These are phyloP conservation scores for Saccostrea cuccullata DNA, from an alignment of 1,140 invertebrate genomes.

Conservation along the genomic window DNA sequence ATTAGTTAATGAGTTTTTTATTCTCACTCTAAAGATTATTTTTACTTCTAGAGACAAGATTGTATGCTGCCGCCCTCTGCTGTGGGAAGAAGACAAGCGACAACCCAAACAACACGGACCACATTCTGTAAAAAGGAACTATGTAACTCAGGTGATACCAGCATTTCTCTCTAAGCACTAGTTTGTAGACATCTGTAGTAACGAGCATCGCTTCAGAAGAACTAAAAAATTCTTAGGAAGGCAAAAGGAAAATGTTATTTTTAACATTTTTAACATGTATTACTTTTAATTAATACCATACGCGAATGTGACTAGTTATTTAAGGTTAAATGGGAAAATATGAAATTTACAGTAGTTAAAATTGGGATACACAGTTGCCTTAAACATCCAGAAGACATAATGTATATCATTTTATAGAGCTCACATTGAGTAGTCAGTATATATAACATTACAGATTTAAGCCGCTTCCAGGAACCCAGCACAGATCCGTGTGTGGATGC, in stretches of 20 bases:
- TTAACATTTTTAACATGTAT: too few species aligned
- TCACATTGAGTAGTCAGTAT: background rate
- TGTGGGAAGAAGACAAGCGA: background rate
- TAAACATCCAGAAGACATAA: background rate
- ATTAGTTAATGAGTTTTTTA: background rate
- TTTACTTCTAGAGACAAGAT: background rate
- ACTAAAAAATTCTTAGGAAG: too few species aligned
- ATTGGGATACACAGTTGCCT: too few species aligned
- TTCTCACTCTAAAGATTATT: background rate
- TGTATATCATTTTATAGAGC: background rate
- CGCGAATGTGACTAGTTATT: too few species aligned
- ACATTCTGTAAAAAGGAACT: background rate
- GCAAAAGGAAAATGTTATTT: too few species aligned
- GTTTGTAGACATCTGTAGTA: background rate
- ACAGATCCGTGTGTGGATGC: constrained; percentile 11
- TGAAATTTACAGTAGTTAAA: too few species aligned
- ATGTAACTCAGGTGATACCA: background rate
- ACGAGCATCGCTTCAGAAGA: too few species aligned
- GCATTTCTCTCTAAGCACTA: background rate
- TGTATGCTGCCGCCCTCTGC: background rate
- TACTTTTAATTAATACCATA: too few species aligned
- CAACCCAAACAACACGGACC: background rate
- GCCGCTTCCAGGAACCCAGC: background rate
- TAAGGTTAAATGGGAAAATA: too few species aligned
- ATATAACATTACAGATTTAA: background rate